phyloP scores from a whole-genome alignment of 1,140 invertebrate genomes.

The Delia radicum region DNA sequence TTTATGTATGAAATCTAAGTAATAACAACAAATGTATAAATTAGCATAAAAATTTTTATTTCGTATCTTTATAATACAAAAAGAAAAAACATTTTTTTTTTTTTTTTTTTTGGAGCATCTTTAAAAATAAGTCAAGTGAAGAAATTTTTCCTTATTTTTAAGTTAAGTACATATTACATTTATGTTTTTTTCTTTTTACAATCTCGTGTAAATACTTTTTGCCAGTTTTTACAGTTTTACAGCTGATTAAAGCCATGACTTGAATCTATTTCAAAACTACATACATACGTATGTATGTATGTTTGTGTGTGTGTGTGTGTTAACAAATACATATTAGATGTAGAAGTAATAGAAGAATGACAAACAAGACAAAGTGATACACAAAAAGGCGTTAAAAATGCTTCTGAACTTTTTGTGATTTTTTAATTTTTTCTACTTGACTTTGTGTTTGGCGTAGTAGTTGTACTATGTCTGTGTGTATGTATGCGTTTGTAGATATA shows the following conservation, averaged over 20 bases:
- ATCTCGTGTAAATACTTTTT: background rate
- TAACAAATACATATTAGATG: too few relatives aligned
- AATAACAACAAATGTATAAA: too few relatives aligned
- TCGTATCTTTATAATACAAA: too few relatives aligned
- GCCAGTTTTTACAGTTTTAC: background rate
- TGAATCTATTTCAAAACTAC: background rate
- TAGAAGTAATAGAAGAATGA: background rate
- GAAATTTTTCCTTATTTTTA: background rate
- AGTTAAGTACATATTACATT: background rate
- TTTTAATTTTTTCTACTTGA: background rate
- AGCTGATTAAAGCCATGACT: background rate
- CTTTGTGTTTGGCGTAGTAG: background rate
- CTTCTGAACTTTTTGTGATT: background rate
- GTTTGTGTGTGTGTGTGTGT: background rate
- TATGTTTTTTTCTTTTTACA: background rate
- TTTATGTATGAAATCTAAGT: too few relatives aligned
- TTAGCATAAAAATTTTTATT: too few relatives aligned
- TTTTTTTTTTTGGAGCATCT: too few relatives aligned
- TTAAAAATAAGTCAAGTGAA: background rate
- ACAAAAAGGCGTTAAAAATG: background rate
- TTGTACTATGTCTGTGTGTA: background rate
- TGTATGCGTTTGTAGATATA: too few relatives aligned
- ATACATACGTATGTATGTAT: background rate
- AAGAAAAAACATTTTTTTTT: background rate
- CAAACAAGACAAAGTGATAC: background rate